Evolutionary conservation across 30 jellyfish, hydroid and myxozoan genomes (phyloP), one percentile per base, ranked within the genome.

Genomic region (Chironex yamaguchii): DNA sequence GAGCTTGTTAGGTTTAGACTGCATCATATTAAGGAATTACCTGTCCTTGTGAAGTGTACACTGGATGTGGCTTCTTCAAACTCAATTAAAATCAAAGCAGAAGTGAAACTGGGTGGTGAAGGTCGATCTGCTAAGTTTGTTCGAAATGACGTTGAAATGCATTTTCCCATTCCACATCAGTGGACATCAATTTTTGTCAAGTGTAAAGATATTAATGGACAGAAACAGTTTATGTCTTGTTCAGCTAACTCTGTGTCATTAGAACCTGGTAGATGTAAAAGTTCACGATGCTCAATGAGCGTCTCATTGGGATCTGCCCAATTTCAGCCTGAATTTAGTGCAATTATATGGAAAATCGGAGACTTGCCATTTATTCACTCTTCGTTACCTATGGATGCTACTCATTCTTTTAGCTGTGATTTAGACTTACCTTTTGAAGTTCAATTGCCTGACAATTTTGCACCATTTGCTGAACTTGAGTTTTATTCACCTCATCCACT

Each of bases 311-410:
- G 98, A n/a, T 20, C 62, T 14, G 98, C 96, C 9, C 80, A 72
- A 35, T 86, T 84, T 69, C 97, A 92, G 52, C 97, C 98, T 0
- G 98, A 96, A n/a, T 81, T 63, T 35, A 71, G 97, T 63, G 83
- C 97, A 0, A 23, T 92, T 20, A 96, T 87, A 2, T 92, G 98
- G 98, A 73, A 89, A 28, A 36, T 92, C 1, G 97, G 97, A 2
- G 74, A 68, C 53, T 67, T 92, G 2, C 98, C 98, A 22, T 30
- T 92, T 21, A 70, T 92, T 17, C 80, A 66, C 25, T 71, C 70
- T 42, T 87, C 89, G 1, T 79, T 76, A 4, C 90, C 98, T 4
- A 85, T 91, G 1, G 98, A 92, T 54, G 95, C 92, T 27, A 88
- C 63, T 30, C 98, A 92, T 24, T 79, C 92, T 0, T 92, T 92